Evolutionary conservation across 2,113 vertebrate species (phyloP), one percentile per base, ranked within the genome.

Genomic region (Rhabdornis inornatus): DNA sequence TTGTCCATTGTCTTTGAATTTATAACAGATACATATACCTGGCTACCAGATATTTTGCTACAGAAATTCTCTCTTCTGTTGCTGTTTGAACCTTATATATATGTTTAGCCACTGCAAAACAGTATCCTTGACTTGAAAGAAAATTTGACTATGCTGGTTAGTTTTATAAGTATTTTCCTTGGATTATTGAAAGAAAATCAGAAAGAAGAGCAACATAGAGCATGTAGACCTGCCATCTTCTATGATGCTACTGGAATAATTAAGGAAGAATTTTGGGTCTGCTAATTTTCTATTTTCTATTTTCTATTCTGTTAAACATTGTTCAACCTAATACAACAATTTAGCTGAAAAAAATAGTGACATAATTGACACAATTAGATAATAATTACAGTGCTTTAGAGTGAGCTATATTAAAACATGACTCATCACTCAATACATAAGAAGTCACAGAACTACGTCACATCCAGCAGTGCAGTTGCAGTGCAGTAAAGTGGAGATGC

Each of bases 371-470:
- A 88, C 91, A 94, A 93, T 80, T 55, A 30, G 9, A 30, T 37
- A 87, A 83, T 84, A 86, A 85, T 90, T 69, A 52, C 37, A 70
- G 28, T 45, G 39, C 16, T 83, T 79, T 78, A 44, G 28, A 94
- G 27, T 0, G 7, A 77, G 53, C 40, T 94, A 69, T 59, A 76
- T 92, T 91, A 77, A 92, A 76, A 81, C 23, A 63, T 91, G 65
- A 94, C 60, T 94, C 77, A 95, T 95, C 96, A 90, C 75, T 87
- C 84, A 84, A 42, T 76, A 87, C 72, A 63, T 35, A 87, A 74
- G 64, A 87, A 90, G 76, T 45, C 74, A 79, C 47, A 86, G 87
- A 74, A 65, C 31, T 82, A 96, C 68, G 56, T 95, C 83, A 95
- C 84, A 83, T 87, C 60, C 92, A 91, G 59, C 83, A 89, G 83